A percentile compares a stretch with the other conserved stretches of the same genome.
Evolutionary conservation across 2,113 vertebrate genomes (phyloP).

Genomic region (Diglossa brunneiventris): DNA sequence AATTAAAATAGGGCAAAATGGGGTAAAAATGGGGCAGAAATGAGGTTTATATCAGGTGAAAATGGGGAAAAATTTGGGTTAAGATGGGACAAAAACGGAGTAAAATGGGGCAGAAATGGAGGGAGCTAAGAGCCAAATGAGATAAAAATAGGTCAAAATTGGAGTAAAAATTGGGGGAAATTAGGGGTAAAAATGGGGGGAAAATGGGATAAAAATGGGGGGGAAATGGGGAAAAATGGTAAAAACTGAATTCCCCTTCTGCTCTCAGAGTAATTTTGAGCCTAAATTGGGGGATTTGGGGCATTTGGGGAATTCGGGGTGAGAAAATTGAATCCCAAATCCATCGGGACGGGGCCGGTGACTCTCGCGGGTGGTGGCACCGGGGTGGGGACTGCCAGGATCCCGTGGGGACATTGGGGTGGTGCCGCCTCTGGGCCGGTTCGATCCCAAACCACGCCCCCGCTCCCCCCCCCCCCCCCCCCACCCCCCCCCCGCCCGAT

Average conservation of each 20-base stretch:
- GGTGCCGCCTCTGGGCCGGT: background rate
- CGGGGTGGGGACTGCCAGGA: background rate
- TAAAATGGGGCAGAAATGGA: background rate
- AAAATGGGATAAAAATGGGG: too few species aligned
- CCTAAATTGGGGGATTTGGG: background rate
- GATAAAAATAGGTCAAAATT: background rate
- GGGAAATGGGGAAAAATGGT: background rate
- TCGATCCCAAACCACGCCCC: background rate
- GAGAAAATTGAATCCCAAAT: background rate
- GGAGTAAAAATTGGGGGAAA: background rate
- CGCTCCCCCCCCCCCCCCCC: too few species aligned
- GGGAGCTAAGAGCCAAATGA: background rate
- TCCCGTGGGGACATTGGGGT: fast-evolving
- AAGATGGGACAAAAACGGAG: background rate
- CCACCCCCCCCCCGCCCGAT: background rate
- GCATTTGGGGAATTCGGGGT: background rate
- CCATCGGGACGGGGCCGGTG: background rate
- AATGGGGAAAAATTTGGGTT: fast-evolving
- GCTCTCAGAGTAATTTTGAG: too few species aligned
- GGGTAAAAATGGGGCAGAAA: background rate
- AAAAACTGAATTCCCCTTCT: background rate
- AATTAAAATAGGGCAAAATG: background rate
- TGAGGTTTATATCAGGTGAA: background rate
- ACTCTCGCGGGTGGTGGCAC: too few species aligned
- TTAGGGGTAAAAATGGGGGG: background rate